Evolutionary conservation across 2,113 vertebrate species (phyloP), one percentile per base, ranked within the genome.

Genomic region (Phrynocephalus versicolor): DNA sequence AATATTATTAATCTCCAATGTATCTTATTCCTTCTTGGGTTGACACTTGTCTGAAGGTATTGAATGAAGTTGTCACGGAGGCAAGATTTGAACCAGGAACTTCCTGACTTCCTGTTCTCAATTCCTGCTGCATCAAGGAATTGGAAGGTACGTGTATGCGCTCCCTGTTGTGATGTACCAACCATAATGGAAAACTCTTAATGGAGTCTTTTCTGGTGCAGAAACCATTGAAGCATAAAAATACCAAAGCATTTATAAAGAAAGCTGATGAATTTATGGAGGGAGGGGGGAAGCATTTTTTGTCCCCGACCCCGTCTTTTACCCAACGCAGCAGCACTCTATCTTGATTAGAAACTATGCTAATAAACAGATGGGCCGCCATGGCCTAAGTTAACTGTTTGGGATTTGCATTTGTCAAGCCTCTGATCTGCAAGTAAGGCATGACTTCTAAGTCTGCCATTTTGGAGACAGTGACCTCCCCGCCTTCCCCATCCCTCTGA

Each of bases 341-440:
- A 23, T 37, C 10, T 13, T 13, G 55, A 3, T 30, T 60, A 25
- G 18, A 69, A 0, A 15, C 25, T 16, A 6, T 85, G 25, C 35
- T 6, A 1, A 62, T 64, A 81, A 85, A 45, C 67, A 25, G 78
- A 70, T 16, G 71, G 60, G 25, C 58, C 8, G 51, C 41, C 84
- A 81, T 75, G 67, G 83, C 57, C 67, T 51, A 41, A 41, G 62
- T 72, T 30, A 65, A 41, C 18, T 19, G 41, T 55, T 55, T 37
- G 15, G 2, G 12, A 4, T 83, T 35, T 80, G 45, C 0, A 0
- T 4, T 35, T 2, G 0, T 0, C 23, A 64, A 70, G 6, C n/a
- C 12, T 2, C 41, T 77, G 62, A 58, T 70, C 33, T 79, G 27
- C 74, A 62, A 82, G 0, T 0, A 85, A 81, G 23, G 3, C 62